Conservation (phyloP, 2,113 vertebrate species). For the Embiotoca jacksoni region DNA sequence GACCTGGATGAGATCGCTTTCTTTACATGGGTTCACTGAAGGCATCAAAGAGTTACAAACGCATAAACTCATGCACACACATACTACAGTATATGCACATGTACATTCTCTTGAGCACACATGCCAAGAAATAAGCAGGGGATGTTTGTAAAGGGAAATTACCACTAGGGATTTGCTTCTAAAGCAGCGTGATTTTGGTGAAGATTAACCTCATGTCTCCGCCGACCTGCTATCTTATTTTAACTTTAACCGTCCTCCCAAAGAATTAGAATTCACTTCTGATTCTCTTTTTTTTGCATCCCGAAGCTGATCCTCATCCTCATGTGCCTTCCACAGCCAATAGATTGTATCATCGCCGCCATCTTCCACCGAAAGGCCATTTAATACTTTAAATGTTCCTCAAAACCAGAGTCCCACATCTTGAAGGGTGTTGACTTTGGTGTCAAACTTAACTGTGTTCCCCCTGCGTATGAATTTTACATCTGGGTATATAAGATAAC, state of each 20-base stretch:
- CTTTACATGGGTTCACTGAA: conserved; percentile 82
- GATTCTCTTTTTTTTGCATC: conserved; percentile 47
- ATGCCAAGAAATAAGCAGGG: conserved; percentile 19
- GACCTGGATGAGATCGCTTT: conserved; percentile 93
- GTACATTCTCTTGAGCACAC: conserved; percentile 41
- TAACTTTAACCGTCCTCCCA: conserved; percentile 18
- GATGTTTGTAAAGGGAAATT: conserved; percentile 41
- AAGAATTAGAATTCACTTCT: conserved; percentile 44
- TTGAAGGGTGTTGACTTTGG: not conserved
- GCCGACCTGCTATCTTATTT: conserved; percentile 25
- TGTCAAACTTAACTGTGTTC: not conserved
- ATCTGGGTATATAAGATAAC: conserved; percentile 1
- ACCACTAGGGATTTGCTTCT: conserved; percentile 26
- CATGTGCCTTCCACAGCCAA: conserved; percentile 74
- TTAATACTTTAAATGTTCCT: not conserved
- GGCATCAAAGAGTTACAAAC: not conserved
- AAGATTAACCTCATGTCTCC: conserved; percentile 16
- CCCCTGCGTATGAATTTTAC: not conserved
- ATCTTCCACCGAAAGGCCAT: conserved; percentile 39
- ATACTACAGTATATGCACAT: conserved; percentile 13
- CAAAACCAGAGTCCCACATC: not conserved
- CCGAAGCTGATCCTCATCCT: conserved; percentile 59
- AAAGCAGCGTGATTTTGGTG: conserved; percentile 10
- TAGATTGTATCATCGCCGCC: conserved; percentile 50
- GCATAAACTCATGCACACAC: conserved; percentile 1